Conservation (phyloP, 23 tunicate species). For the Botrylloides violaceus region DNA sequence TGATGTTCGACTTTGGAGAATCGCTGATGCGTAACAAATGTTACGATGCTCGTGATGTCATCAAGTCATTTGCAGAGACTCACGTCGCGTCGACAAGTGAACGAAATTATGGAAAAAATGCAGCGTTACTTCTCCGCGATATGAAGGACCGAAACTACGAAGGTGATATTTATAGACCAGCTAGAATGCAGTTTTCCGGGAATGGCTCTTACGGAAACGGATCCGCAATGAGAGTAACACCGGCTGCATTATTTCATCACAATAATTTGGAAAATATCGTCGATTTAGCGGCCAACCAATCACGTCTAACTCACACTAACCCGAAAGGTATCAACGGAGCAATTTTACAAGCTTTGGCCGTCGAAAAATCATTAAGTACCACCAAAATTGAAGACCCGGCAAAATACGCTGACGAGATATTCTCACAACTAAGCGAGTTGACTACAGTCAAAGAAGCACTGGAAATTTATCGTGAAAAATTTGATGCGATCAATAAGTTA, state of each 20-base stretch:
- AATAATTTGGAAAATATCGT: background rate
- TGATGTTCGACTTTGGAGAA: conserved; percentile 49
- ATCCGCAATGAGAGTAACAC: conserved; percentile 72
- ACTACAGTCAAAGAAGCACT: background rate
- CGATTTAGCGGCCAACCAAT: background rate
- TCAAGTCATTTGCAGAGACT: conserved; percentile 45
- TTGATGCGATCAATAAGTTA: background rate
- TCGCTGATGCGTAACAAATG: conserved; percentile 29
- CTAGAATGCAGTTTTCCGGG: conserved; percentile 53
- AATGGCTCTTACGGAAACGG: conserved; percentile 80
- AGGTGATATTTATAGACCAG: conserved; percentile 40
- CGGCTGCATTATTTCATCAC: conserved; percentile 41
- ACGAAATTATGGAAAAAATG: conserved; percentile 47
- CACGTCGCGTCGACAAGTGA: conserved; percentile 9
- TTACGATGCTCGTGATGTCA: conserved; percentile 31
- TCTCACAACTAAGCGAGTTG: conserved; percentile 14
- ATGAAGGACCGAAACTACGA: conserved; percentile 6
- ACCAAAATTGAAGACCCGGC: background rate
- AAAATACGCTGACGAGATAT: conserved; percentile 24
- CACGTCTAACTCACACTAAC: conserved; percentile 54
- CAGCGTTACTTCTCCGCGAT: conserved; percentile 25
- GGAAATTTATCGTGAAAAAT: conserved; percentile 6
- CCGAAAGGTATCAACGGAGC: conserved; percentile 64
- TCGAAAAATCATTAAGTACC: conserved; percentile 29
- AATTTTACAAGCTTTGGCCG: conserved; percentile 43